phyloP scores from a whole-genome alignment of 2,797 vertebrate species.

The Clarias laeviceps region DNA sequence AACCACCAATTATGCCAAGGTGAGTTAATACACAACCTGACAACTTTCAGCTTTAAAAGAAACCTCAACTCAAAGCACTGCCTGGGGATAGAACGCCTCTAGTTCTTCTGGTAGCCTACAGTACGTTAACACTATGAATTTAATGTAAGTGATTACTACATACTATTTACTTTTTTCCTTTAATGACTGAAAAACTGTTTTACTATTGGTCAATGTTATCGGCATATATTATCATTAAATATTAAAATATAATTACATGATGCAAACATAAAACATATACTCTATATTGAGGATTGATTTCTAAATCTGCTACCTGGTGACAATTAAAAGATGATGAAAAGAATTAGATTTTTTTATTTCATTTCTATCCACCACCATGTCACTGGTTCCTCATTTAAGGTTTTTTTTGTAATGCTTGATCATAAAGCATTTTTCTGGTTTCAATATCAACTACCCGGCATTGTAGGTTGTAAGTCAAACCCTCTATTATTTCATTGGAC shows the following conservation, averaged over 20 bases:
- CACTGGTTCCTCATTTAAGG: neutral
- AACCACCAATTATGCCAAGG: slow-evolving; percentile 94
- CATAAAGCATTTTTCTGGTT: no score
- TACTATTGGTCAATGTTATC: neutral
- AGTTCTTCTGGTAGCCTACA: neutral
- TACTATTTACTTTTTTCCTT: neutral
- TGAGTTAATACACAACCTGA: slow-evolving; percentile 35
- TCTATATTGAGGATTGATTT: neutral
- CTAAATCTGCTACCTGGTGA: neutral
- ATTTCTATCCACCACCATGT: neutral
- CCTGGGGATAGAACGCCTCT: neutral
- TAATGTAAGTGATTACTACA: neutral
- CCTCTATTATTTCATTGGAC: no score
- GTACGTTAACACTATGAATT: neutral
- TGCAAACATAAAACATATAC: neutral
- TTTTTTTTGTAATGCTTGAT: no score
- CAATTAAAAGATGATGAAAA: neutral
- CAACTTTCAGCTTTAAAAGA: neutral
- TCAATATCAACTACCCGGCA: no score
- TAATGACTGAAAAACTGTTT: neutral
- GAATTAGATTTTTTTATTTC: neutral
- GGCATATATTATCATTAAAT: neutral
- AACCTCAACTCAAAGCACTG: neutral
- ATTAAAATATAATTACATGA: neutral
- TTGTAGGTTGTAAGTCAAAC: no score